Percentiles rank a stretch among this genome's conserved stretches.
Evolutionary conservation across 2,888 invertebrate genomes (phyloP).

Genomic region (Eupithecia centaureata): DNA sequence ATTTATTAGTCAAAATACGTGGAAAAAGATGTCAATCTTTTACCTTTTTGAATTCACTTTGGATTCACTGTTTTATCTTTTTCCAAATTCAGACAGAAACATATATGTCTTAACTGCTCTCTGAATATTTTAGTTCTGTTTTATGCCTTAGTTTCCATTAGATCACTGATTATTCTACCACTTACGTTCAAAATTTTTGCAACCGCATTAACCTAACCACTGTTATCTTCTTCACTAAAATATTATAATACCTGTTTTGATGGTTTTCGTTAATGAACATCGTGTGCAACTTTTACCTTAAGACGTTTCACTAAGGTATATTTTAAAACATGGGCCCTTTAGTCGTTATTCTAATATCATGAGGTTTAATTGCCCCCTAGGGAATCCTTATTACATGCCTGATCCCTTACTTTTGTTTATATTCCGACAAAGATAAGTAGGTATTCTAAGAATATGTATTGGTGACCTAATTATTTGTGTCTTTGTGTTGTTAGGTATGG

Average conservation of each 20-base stretch:
- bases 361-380: constrained; percentile 4
- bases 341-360: constrained; percentile 11
- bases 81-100: background rate
- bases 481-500: background rate
- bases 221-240: constrained; percentile 15
- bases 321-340: constrained; percentile 14
- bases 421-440: background rate
- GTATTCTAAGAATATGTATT: background rate
- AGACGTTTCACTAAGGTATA: constrained; percentile 31
- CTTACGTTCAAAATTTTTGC: background rate
- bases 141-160: background rate
- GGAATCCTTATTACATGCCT: constrained; percentile 6
- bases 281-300: constrained; percentile 26
- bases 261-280: constrained; percentile 17
- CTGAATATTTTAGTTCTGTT: background rate
- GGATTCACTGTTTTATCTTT: background rate
- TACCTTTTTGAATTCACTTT: too few species aligned
- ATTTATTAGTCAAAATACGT: background rate
- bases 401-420: background rate
- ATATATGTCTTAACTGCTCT: background rate
- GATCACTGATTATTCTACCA: background rate
- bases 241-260: constrained; percentile 18
- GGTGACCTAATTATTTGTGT: background rate
- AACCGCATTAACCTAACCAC: constrained; percentile 14
- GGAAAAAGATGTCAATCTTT: background rate